phyloP scores from a whole-genome alignment of 2,113 vertebrate genomes.

The Microcebus griseorufus region DNA sequence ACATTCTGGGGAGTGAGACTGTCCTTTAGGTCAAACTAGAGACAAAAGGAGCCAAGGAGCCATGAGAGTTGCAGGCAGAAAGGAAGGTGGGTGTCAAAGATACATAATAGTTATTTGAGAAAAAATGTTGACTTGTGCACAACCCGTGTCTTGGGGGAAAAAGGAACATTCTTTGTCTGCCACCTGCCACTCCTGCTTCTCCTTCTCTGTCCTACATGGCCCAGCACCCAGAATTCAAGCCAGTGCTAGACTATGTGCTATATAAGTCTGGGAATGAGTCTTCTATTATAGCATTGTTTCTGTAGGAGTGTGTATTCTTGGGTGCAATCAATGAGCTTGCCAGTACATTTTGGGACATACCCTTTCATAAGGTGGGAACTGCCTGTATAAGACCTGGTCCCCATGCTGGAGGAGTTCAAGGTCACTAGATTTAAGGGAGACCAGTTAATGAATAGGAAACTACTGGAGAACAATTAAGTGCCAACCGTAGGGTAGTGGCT shows the following conservation, averaged over 20 bases:
- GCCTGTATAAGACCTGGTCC: not conserved
- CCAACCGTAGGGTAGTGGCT: not conserved
- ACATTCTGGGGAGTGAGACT: not conserved
- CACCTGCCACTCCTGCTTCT: not conserved
- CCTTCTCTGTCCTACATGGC: not conserved
- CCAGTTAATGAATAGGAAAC: constrained; percentile 35
- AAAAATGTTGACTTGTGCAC: not conserved
- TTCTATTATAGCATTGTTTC: not conserved
- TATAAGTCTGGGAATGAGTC: not conserved
- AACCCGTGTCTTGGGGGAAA: not conserved
- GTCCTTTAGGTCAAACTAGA: not conserved
- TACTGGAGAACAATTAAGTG: not conserved
- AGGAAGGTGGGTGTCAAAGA: not conserved
- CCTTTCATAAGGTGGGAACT: not conserved
- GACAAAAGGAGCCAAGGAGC: not conserved
- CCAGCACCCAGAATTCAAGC: not conserved
- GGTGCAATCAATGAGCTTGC: not conserved
- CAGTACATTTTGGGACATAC: not conserved
- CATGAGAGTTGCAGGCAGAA: not conserved
- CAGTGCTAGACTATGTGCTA: not conserved
- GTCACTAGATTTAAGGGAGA: not conserved
- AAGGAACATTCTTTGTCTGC: constrained; percentile 11
- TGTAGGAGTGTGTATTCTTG: not conserved
- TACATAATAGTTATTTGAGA: not conserved
- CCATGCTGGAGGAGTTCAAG: not conserved